These are phyloP conservation scores for Mythimna pallens DNA, from an alignment of 2,888 invertebrate genomes.

Conservation along the genomic window DNA sequence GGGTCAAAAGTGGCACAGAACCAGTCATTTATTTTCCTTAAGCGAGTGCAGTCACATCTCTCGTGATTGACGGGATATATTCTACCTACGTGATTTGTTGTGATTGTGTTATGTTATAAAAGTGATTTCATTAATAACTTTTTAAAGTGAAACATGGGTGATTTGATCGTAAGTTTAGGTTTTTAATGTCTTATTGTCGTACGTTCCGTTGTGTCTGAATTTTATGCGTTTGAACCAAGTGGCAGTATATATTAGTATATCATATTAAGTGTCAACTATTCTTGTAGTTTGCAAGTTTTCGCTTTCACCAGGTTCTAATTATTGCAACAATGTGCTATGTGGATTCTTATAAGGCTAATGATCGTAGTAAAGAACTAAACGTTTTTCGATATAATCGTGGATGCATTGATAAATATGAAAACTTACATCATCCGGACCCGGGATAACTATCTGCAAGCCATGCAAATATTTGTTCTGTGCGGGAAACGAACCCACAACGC, in stretches of 20 bases:
- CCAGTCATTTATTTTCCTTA: conserved; percentile 57
- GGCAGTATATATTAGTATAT: conserved; percentile 19
- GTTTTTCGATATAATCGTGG: too few relatives aligned
- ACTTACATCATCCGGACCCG: too few relatives aligned
- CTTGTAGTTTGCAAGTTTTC: neutral
- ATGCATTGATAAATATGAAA: too few relatives aligned
- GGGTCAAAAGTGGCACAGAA: conserved; percentile 54
- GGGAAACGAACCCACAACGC: too few relatives aligned
- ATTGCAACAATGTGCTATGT: too few relatives aligned
- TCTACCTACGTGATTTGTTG: conserved; percentile 27
- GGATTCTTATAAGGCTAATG: too few relatives aligned
- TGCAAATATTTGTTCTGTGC: too few relatives aligned
- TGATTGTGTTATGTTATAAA: conserved; percentile 38
- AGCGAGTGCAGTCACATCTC: conserved; percentile 55
- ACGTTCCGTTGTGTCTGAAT: conserved; percentile 20
- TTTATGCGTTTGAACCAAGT: conserved; percentile 12
- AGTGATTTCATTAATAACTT: conserved; percentile 14
- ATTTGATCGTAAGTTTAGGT: conserved; percentile 74
- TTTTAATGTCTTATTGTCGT: conserved; percentile 7
- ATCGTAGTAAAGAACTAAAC: too few relatives aligned
- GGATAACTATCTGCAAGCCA: too few relatives aligned
- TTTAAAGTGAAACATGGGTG: conserved; percentile 69
- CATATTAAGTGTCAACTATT: conserved; percentile 18
- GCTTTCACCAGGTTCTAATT: neutral
- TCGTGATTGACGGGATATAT: conserved; percentile 25